Evolutionary conservation across 2,797 vertebrate genomes (phyloP).

Genomic region (Sternotherus odoratus): DNA sequence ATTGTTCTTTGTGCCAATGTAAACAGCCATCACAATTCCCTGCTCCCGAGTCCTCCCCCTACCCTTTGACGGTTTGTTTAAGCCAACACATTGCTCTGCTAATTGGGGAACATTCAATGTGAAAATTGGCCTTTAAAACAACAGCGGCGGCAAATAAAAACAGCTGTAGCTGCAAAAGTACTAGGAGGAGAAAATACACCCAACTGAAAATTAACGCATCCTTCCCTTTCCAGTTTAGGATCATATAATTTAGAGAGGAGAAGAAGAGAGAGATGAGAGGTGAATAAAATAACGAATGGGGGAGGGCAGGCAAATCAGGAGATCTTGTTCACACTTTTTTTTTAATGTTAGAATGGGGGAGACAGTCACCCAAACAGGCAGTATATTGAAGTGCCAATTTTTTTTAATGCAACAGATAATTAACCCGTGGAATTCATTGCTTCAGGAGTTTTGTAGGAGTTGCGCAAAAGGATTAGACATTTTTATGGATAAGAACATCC

Average conservation of each 20-base stretch:
- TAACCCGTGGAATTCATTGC: background rate
- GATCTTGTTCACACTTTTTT: rapidly evolving
- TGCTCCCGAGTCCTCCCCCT: conserved; percentile 66
- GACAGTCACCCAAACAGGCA: background rate
- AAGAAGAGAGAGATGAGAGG: background rate
- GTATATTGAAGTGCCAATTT: background rate
- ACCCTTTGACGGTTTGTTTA: conserved; percentile 81
- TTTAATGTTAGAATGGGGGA: rapidly evolving
- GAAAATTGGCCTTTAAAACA: conserved; percentile 84
- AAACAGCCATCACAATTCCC: conserved; percentile 74
- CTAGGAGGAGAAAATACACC: background rate
- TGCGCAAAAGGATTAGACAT: background rate
- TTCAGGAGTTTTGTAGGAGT: background rate
- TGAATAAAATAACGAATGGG: rapidly evolving
- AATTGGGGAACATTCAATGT: conserved; percentile 84
- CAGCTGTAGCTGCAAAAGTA: conserved; percentile 73
- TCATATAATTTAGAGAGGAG: background rate
- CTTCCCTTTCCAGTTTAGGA: background rate
- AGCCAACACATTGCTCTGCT: conserved; percentile 84
- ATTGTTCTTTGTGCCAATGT: conserved; percentile 69
- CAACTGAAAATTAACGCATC: background rate
- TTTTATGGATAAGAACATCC: background rate
- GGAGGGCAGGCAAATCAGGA: background rate
- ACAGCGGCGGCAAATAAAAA: conserved; percentile 74
- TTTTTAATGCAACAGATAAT: background rate